These are phyloP conservation scores for Pterocles gutturalis DNA, from an alignment of 2,113 vertebrate species.

Conservation along the genomic window DNA sequence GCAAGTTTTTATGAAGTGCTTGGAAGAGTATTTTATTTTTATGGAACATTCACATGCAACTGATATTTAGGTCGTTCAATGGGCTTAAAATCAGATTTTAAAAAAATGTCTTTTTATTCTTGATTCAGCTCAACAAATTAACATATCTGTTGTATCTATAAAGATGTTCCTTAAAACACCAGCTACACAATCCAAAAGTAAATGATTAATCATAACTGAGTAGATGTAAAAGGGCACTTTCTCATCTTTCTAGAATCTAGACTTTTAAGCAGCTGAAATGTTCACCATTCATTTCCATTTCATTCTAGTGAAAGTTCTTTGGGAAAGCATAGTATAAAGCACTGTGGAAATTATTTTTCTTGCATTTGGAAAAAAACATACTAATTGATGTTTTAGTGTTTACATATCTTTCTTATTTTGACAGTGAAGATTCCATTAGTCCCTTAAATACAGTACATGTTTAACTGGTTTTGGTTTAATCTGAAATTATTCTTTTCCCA, in stretches of 20 bases:
- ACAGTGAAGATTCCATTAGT: background rate
- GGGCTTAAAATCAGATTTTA: background rate
- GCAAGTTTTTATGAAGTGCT: background rate
- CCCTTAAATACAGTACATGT: accelerated
- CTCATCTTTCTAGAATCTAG: background rate
- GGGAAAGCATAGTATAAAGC: background rate
- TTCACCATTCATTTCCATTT: background rate
- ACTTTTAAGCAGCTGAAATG: background rate
- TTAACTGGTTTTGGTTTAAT: background rate
- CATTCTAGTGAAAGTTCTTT: background rate
- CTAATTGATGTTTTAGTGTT: background rate
- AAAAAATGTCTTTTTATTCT: background rate
- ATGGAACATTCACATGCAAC: background rate
- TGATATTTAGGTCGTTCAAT: background rate
- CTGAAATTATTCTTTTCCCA: background rate
- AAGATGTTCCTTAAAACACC: background rate
- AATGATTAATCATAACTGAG: background rate
- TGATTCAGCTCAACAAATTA: background rate
- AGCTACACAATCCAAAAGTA: background rate
- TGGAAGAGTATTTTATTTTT: background rate
- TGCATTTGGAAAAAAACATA: background rate
- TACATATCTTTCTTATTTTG: background rate
- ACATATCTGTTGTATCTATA: background rate
- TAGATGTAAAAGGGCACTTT: background rate
- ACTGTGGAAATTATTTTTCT: background rate